Percentiles rank a stretch among this genome's conserved stretches.
Conservation (phyloP, 2,797 vertebrate genomes). For the Jordanella pulchra region DNA sequence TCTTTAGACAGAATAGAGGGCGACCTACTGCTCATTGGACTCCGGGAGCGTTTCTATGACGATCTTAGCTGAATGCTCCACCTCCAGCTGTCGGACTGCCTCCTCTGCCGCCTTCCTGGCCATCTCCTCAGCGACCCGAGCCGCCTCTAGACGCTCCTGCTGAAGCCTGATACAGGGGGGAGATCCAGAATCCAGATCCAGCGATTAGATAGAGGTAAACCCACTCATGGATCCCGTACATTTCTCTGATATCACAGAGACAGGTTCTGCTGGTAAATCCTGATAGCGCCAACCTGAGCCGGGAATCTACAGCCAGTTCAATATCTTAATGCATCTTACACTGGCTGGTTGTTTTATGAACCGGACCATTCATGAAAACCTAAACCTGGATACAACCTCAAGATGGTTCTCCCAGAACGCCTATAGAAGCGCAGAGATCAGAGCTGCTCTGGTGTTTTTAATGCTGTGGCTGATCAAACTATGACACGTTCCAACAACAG, state of each 20-base stretch:
- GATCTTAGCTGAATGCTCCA: conserved; percentile 62
- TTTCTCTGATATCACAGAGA: background rate
- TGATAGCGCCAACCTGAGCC: background rate
- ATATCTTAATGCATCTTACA: background rate
- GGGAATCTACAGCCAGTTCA: background rate
- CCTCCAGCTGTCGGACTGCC: conserved; percentile 67
- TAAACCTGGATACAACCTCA: background rate
- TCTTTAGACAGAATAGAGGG: background rate
- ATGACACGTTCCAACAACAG: too few species aligned
- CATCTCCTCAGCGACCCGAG: conserved; percentile 70
- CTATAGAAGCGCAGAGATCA: background rate
- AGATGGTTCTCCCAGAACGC: background rate
- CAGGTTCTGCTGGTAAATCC: background rate
- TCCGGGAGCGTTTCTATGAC: conserved; percentile 61
- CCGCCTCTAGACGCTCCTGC: conserved; percentile 68
- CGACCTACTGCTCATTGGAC: conserved; percentile 71
- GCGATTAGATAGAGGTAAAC: background rate
- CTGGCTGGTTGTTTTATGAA: background rate
- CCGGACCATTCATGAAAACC: too few species aligned
- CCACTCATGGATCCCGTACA: background rate
- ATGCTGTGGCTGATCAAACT: too few species aligned
- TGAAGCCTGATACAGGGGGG: conserved; percentile 59
- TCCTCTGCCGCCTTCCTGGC: conserved; percentile 73
- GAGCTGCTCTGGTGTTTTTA: too few species aligned
- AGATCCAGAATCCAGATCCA: background rate